Base-by-base conservation (phyloP, 2,113 vertebrate genomes). In the Microcebus lehilahytsara region DNA sequence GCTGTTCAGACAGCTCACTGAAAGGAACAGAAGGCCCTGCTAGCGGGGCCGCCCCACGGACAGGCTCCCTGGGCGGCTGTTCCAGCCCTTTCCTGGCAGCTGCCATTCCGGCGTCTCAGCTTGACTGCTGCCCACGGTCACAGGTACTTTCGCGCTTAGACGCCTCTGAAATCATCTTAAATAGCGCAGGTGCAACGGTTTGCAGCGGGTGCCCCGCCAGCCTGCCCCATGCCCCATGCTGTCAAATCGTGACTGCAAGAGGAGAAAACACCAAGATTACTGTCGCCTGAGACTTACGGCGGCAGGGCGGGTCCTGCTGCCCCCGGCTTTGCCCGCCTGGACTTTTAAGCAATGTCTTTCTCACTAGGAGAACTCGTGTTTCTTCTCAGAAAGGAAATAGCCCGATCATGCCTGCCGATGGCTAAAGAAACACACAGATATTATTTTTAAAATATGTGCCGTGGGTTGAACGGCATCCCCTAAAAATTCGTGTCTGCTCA, bases 161-260 rank as follows among this genome's bases (percentile, higher is more conserved):
- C 20, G 67, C 17, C n/a, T 69, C 34, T 9, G 34, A 37, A 37
- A 20, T 37, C 67, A n/a, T 69, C 22, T 69, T 23, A 72, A 6
- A 72, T 12, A 72, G n/a, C 40, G 9, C 20, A 72, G 20, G 20
- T 10, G 20, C 10, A 12, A 23, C 20, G 12, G n/a, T 20, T 72
- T 23, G 1, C 32, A 32, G 32, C 20, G 4, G n/a, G 22, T 2
- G 40, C 37, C 10, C 5, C 4, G 6, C 4, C 9, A 5, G 9
- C 4, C 69, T 23, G 20, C 9, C 20, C 20, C 2, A 11, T 10
- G 10, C 69, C n/a, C n/a, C 20, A 13, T 23, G 69, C 7, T 10
- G 8, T 5, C 46, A 51, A 49, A 51, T 23, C 10, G 23, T 11
- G 69, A 40, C 0, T 10, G n/a, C 37, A 3, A 72, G n/a, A 40